These are phyloP conservation scores for Thrips palmi DNA, from an alignment of 1,140 invertebrate species.

Conservation along the genomic window DNA sequence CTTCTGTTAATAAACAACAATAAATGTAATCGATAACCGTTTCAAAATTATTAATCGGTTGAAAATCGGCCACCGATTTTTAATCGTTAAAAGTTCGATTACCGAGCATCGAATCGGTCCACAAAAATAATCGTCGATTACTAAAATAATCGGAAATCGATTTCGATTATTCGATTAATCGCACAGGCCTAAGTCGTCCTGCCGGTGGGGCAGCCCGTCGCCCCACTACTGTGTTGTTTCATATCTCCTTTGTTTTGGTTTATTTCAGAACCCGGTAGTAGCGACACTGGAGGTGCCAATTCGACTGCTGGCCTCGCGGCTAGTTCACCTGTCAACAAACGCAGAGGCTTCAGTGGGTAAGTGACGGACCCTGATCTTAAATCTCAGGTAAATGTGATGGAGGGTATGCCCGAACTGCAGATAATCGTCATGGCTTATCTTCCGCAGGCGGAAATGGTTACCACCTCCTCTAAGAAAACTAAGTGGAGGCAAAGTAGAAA, in stretches of 20 bases:
- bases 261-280: slow-evolving; percentile 30
- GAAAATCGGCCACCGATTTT: too few relatives aligned
- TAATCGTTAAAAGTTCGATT: too few relatives aligned
- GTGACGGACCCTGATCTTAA: slow-evolving; percentile 19
- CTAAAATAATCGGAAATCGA: too few relatives aligned
- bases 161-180: too few relatives aligned
- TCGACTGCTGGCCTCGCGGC: slow-evolving; percentile 37
- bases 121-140: too few relatives aligned
- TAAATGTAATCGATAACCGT: too few relatives aligned
- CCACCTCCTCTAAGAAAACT: slow-evolving; percentile 74
- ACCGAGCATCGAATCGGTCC: too few relatives aligned
- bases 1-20: too few relatives aligned
- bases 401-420: not conserved
- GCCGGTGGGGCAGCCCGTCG: too few relatives aligned
- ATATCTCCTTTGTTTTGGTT: slow-evolving; percentile 17
- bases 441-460: slow-evolving; percentile 69
- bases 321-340: slow-evolving; percentile 58
- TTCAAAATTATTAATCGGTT: too few relatives aligned
- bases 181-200: too few relatives aligned
- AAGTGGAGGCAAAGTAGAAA: slow-evolving; percentile 74
- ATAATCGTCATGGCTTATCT: slow-evolving; percentile 11
- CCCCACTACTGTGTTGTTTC: slow-evolving; percentile 3
- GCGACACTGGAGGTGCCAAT: slow-evolving; percentile 30
- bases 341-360: slow-evolving; percentile 62
- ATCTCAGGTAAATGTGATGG: not conserved